Percentiles rank a stretch among this genome's conserved stretches.
phyloP scores from a whole-genome alignment of 2,888 invertebrate species.

The Hydraecia micacea region DNA sequence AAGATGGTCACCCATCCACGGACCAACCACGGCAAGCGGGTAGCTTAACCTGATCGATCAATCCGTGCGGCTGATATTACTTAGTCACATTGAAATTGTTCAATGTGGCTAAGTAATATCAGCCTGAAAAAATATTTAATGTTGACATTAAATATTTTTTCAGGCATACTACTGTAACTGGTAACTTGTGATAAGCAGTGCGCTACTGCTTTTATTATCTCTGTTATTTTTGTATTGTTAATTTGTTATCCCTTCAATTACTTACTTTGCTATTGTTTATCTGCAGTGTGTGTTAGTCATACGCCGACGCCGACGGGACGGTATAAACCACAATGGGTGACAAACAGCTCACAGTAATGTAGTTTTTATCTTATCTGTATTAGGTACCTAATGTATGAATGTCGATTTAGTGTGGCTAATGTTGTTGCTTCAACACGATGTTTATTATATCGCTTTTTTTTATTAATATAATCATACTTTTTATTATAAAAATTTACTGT shows the following conservation, averaged over 20 bases:
- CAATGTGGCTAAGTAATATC: too few species aligned
- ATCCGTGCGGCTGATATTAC: too few species aligned
- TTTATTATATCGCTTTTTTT: slow-evolving; percentile 65
- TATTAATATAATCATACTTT: slow-evolving; percentile 58
- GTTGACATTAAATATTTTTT: background rate
- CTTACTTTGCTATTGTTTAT: background rate
- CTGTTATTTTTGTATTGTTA: background rate
- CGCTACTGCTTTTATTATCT: background rate
- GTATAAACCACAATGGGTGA: background rate
- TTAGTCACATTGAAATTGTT: too few species aligned
- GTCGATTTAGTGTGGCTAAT: slow-evolving; percentile 43
- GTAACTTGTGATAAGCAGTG: background rate
- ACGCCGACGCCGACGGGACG: too few species aligned
- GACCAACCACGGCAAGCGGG: too few species aligned
- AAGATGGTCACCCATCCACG: too few species aligned
- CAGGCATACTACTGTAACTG: background rate
- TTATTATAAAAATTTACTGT: slow-evolving; percentile 66
- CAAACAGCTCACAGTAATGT: background rate
- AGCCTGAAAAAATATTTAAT: too few species aligned
- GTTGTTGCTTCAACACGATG: slow-evolving; percentile 58
- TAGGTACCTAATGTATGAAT: slow-evolving; percentile 12
- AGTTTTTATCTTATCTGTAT: slow-evolving; percentile 47
- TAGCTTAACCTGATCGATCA: too few species aligned
- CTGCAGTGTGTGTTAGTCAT: slow-evolving; percentile 3
- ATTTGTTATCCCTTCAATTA: slow-evolving; percentile 18